These are phyloP conservation scores for Eupithecia subumbrata DNA, from an alignment of 2,888 invertebrate species.

Conservation along the genomic window DNA sequence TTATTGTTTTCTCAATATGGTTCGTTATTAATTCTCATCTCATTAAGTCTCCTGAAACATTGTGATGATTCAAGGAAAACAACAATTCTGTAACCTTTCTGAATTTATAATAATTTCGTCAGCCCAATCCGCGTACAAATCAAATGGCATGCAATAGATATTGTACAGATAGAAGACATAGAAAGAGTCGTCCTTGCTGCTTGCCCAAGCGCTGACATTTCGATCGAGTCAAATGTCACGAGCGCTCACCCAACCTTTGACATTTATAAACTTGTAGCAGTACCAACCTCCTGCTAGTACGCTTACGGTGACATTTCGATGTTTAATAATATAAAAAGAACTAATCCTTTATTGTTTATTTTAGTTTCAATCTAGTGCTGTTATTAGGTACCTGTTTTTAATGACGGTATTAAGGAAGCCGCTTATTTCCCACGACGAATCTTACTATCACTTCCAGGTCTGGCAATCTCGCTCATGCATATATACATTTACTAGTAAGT, in stretches of 20 bases:
- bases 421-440: conserved; percentile 16
- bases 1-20: conserved; percentile 24
- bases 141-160: conserved; percentile 72
- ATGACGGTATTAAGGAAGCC: conserved; percentile 25
- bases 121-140: conserved; percentile 70
- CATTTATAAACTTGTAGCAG: conserved; percentile 59
- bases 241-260: conserved; percentile 77
- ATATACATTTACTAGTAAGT: background rate
- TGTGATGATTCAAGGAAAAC: conserved; percentile 75
- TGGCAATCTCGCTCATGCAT: conserved; percentile 20
- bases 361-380: conserved; percentile 29
- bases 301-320: conserved; percentile 71
- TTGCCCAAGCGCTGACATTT: conserved; percentile 83
- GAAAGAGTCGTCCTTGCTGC: conserved; percentile 82
- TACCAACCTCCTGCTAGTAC: conserved; percentile 19
- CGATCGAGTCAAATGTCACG: conserved; percentile 80
- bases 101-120: conserved; percentile 76
- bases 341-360: conserved; percentile 35
- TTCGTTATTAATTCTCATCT: conserved; percentile 40
- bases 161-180: conserved; percentile 73
- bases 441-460: conserved; percentile 30
- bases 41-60: conserved; percentile 64
- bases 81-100: conserved; percentile 75
- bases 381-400: conserved; percentile 20
- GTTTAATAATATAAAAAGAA: conserved; percentile 54